Evolutionary conservation across 1,140 invertebrate species (phyloP).

Genomic region (Neuroterus valhalla): DNA sequence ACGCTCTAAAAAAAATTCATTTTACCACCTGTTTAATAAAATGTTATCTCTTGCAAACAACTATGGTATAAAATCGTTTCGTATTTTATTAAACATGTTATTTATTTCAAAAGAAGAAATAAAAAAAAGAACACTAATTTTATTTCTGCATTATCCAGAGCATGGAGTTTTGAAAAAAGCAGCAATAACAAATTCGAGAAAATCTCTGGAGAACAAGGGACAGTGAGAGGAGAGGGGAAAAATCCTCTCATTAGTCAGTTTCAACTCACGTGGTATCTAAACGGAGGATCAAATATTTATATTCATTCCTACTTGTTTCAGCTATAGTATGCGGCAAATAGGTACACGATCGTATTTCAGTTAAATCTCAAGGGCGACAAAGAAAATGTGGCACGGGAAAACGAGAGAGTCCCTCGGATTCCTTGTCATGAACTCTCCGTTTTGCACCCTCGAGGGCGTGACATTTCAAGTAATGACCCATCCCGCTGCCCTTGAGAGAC

Average conservation of each 20-base stretch:
- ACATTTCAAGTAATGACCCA: too few species aligned
- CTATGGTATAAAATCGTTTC: neutral
- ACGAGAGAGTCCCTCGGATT: too few species aligned
- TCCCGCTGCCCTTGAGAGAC: too few species aligned
- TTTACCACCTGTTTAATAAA: neutral
- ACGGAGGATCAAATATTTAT: slow-evolving; percentile 4
- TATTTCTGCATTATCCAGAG: too few species aligned
- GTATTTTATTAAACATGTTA: neutral
- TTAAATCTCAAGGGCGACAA: neutral
- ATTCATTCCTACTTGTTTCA: neutral
- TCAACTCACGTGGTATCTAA: slow-evolving; percentile 1
- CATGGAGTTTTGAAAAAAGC: neutral
- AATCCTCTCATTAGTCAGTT: neutral
- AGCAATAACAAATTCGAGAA: neutral
- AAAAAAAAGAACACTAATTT: too few species aligned
- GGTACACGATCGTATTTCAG: neutral
- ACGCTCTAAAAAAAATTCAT: neutral
- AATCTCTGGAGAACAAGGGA: too few species aligned
- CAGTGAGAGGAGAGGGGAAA: neutral
- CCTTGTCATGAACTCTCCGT: too few species aligned
- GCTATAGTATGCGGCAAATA: neutral
- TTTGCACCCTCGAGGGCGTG: too few species aligned
- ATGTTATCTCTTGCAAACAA: neutral
- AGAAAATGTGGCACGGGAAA: too few species aligned
- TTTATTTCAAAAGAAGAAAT: neutral